These are phyloP conservation scores for Gambelia wislizenii DNA, from an alignment of 2,797 vertebrate species.

Conservation along the genomic window DNA sequence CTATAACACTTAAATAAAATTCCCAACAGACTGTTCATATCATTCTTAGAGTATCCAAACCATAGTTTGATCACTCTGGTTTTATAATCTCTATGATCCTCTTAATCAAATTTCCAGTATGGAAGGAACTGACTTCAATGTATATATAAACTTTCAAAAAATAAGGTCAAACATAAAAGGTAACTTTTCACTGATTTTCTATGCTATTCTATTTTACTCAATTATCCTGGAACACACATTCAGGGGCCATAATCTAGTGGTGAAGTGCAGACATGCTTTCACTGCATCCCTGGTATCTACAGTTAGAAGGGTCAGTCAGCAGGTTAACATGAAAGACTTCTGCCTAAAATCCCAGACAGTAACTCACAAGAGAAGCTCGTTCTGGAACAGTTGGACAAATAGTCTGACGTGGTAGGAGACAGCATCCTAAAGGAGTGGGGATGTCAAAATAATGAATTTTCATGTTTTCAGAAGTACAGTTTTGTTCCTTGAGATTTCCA, in stretches of 20 bases:
- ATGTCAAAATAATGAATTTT: not conserved
- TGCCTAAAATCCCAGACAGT: no score
- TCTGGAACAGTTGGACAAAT: no score
- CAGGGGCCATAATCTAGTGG: no score
- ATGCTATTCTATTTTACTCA: not conserved
- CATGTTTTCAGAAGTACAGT: accelerated
- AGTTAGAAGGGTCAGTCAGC: not conserved
- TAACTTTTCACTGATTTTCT: not conserved
- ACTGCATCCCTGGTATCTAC: not conserved
- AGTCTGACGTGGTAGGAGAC: not conserved
- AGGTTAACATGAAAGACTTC: not conserved
- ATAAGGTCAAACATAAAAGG: not conserved
- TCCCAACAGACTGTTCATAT: no score
- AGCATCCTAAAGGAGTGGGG: not conserved
- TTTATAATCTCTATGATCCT: not conserved
- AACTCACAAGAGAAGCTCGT: not conserved
- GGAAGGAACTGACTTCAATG: not conserved
- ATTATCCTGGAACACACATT: slow-evolving; percentile 18
- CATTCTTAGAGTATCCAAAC: not conserved
- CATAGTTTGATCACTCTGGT: not conserved
- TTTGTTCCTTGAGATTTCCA: not conserved
- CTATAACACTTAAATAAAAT: no score
- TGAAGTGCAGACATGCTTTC: not conserved
- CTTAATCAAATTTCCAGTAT: not conserved
- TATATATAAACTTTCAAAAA: not conserved